phyloP scores from a whole-genome alignment of 1,140 invertebrate species.

The Drosophila pandora region DNA sequence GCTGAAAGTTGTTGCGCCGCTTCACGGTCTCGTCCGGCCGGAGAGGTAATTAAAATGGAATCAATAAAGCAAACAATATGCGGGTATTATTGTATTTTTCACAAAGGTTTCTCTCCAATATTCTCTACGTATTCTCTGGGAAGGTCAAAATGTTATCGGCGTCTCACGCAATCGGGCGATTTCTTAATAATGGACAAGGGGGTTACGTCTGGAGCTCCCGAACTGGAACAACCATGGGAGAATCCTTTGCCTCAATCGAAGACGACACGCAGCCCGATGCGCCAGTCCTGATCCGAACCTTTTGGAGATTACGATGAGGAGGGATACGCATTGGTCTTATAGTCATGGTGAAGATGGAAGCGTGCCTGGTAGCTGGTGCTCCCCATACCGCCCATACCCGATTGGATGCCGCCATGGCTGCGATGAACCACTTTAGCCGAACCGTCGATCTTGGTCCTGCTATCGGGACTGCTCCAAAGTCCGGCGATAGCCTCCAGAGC shows the following conservation, averaged over 20 bases:
- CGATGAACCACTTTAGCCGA: slow-evolving; percentile 73
- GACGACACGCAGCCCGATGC: slow-evolving; percentile 68
- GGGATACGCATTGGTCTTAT: slow-evolving; percentile 68
- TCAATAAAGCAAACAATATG: slow-evolving; percentile 61
- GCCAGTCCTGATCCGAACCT: slow-evolving; percentile 76
- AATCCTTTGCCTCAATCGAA: slow-evolving; percentile 41
- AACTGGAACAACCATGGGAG: background rate
- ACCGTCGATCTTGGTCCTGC: slow-evolving; percentile 75
- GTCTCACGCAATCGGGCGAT: slow-evolving; percentile 57
- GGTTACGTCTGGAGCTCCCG: slow-evolving; percentile 18
- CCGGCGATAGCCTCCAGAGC: slow-evolving; percentile 79
- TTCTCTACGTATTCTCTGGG: slow-evolving; percentile 1
- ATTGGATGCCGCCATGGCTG: slow-evolving; percentile 45
- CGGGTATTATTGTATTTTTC: slow-evolving; percentile 43
- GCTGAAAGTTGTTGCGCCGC: slow-evolving; percentile 48
- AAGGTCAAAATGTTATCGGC: slow-evolving; percentile 75
- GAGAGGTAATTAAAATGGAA: slow-evolving; percentile 29
- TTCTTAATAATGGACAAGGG: slow-evolving; percentile 1
- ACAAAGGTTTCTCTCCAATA: slow-evolving; percentile 21
- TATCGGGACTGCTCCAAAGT: slow-evolving; percentile 76
- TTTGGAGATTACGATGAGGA: slow-evolving; percentile 33
- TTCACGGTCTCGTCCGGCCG: slow-evolving; percentile 27
- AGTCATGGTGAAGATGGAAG: slow-evolving; percentile 79
- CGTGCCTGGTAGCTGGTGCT: slow-evolving; percentile 76
- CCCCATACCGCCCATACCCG: slow-evolving; percentile 63